phyloP scores from a whole-genome alignment of 2,113 vertebrate genomes.

The Orientallactaga bullata region DNA sequence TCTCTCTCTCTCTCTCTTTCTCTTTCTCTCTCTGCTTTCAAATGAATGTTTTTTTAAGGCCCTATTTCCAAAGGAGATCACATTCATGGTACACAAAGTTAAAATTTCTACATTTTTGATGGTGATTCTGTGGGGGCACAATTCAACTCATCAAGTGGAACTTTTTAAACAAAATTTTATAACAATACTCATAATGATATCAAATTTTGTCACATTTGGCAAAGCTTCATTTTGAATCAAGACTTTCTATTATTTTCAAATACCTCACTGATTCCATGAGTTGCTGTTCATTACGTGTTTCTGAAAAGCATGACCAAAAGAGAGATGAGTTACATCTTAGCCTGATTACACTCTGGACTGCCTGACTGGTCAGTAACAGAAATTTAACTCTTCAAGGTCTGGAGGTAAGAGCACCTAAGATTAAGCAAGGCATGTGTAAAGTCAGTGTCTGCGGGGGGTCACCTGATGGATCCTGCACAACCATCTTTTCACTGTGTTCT shows the following conservation, averaged over 20 bases:
- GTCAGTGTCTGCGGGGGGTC: not conserved
- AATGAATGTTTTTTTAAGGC: too few species aligned
- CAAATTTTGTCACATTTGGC: not conserved
- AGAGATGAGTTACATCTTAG: not conserved
- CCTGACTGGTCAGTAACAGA: not conserved
- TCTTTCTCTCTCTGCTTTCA: too few species aligned
- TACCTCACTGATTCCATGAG: not conserved
- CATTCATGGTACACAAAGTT: not conserved
- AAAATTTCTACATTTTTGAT: not conserved
- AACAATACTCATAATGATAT: not conserved
- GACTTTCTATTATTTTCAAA: not conserved
- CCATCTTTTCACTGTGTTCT: not conserved
- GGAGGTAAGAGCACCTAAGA: too few species aligned
- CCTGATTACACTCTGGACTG: not conserved
- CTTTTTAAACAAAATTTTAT: not conserved
- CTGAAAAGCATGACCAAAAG: not conserved
- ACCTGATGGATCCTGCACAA: not conserved
- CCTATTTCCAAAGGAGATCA: not conserved
- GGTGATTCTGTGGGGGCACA: not conserved
- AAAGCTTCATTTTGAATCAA: not conserved
- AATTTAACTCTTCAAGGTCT: not conserved
- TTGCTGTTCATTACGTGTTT: not conserved
- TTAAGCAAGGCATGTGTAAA: not conserved
- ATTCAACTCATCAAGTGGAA: not conserved
- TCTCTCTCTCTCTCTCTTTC: too few species aligned